phyloP scores from a whole-genome alignment of 2,888 invertebrate species.

The Hipparchia sbordonii region DNA sequence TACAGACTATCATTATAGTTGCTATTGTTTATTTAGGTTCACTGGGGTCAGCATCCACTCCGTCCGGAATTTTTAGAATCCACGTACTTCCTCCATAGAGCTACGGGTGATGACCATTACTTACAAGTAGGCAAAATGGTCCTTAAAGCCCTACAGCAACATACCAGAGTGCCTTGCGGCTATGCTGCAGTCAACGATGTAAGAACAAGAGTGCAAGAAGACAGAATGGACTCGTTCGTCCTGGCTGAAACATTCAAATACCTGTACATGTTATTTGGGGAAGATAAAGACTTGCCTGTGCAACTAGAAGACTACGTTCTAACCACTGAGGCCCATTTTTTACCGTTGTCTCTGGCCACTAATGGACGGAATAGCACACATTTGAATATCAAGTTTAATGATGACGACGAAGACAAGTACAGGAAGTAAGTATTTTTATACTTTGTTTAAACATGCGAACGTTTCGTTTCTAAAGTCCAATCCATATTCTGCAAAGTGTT shows the following conservation, averaged over 20 bases:
- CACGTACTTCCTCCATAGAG: slow-evolving; percentile 97
- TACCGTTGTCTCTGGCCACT: slow-evolving; percentile 92
- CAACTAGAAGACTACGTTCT: slow-evolving; percentile 94
- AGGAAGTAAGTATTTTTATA: slow-evolving; percentile 60
- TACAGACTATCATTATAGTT: too few species aligned
- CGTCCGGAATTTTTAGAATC: slow-evolving; percentile 99
- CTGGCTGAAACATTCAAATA: slow-evolving; percentile 99
- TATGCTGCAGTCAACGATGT: slow-evolving; percentile 99
- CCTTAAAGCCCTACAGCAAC: slow-evolving; percentile 93
- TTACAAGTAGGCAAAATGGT: slow-evolving; percentile 94
- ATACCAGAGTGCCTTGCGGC: slow-evolving; percentile 97
- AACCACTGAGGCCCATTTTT: slow-evolving; percentile 97
- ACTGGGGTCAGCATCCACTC: slow-evolving; percentile 99
- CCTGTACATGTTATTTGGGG: slow-evolving; percentile 94
- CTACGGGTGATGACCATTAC: slow-evolving; percentile 98
- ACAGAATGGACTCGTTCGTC: slow-evolving; percentile 99
- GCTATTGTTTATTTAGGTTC: slow-evolving; percentile 84
- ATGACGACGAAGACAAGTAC: slow-evolving; percentile 71
- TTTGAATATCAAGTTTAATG: slow-evolving; percentile 74
- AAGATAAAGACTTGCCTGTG: slow-evolving; percentile 91
- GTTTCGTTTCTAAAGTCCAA: too few species aligned
- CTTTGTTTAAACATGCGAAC: too few species aligned
- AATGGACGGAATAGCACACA: slow-evolving; percentile 79
- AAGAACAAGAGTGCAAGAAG: slow-evolving; percentile 94
- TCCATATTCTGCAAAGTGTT: too few species aligned